Evolutionary conservation across 2,113 vertebrate species (phyloP).

Genomic region (Oreochromis aureus): DNA sequence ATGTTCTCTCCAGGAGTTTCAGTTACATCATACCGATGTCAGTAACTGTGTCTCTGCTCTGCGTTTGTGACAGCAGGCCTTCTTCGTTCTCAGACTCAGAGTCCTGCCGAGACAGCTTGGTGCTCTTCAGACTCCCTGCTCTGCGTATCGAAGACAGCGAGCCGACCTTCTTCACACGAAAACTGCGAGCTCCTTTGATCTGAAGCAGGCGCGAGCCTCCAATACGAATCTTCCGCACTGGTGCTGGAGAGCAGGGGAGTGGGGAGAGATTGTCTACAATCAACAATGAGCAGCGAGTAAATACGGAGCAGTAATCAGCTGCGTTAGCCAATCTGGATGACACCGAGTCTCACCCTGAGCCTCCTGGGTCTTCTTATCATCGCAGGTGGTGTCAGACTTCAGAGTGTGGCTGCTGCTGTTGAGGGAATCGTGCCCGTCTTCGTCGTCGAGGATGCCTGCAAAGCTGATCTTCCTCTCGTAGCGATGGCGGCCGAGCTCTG

Average conservation of each 20-base stretch:
- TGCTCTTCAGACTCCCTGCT: conserved; percentile 98
- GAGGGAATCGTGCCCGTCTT: conserved; percentile 93
- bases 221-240: conserved; percentile 92
- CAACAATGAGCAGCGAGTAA: not conserved
- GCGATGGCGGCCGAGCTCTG: conserved; percentile 91
- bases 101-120: conserved; percentile 96
- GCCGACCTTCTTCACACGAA: conserved; percentile 97
- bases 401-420: conserved; percentile 99
- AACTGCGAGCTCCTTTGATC: conserved; percentile 98
- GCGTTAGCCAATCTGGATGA: accelerated
- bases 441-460: conserved; percentile 94
- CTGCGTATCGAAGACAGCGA: conserved; percentile 95
- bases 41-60: conserved; percentile 98
- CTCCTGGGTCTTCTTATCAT: conserved; percentile 88
- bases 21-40: conserved; percentile 82
- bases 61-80: conserved; percentile 92
- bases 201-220: conserved; percentile 96
- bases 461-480: conserved; percentile 99
- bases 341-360: conserved; percentile 54
- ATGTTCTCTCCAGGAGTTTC: not conserved
- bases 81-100: conserved; percentile 98
- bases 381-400: conserved; percentile 90
- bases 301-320: accelerated
- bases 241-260: conserved; percentile 68
- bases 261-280: not conserved